Base-by-base conservation (phyloP, 2,888 invertebrate genomes). In the Platyscelio sp. region DNA sequence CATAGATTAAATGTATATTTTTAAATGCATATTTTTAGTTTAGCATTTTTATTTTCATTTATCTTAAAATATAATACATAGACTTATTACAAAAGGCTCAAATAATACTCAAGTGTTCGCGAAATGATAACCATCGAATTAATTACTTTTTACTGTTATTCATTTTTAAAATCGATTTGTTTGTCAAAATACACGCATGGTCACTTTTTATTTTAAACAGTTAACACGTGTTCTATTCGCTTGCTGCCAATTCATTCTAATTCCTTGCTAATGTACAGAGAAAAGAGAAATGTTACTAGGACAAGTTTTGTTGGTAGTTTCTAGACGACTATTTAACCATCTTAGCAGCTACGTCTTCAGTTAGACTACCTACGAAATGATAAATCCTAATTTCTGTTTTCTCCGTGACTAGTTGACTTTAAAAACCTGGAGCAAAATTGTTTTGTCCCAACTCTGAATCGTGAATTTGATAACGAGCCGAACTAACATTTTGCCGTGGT, bases 111-210 rank as follows among this genome's bases (percentile, higher is more conserved):
- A 72, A 61, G 9, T 24, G 18, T 76, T 76, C 77, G 77, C 67
- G 80, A 2, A 49, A 20, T 26, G 20, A n/a, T 13, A 38, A 18
- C 3, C n/a, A n/a, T n/a, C n/a, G n/a, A 33, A 33, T 33, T 33
- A 33, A 11, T 33, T 33, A 7, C 33, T 11, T 33, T 33, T 33
- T 11, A 33, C 5, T 33, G 11, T 11, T 7, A 33, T 33, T 33
- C 11, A 15, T 24, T 70, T 26, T 60, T 26, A 88, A 89, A 79
- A 87, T 90, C 81, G 89, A 90, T 74, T 84, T 68, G 61, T 74
- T 80, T 74, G 68, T 54, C 54, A 11, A 63, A 60, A 81, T 24
- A 11, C 22, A n/a, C 22, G 81, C 81, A 81, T 81, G 81, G 22
- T 51, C 22, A 49, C n/a, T 67, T 70, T 67, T 70, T 60, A 26